Conservation (phyloP, 1,140 invertebrate species). For the Pseudomyrmex gracilis region DNA sequence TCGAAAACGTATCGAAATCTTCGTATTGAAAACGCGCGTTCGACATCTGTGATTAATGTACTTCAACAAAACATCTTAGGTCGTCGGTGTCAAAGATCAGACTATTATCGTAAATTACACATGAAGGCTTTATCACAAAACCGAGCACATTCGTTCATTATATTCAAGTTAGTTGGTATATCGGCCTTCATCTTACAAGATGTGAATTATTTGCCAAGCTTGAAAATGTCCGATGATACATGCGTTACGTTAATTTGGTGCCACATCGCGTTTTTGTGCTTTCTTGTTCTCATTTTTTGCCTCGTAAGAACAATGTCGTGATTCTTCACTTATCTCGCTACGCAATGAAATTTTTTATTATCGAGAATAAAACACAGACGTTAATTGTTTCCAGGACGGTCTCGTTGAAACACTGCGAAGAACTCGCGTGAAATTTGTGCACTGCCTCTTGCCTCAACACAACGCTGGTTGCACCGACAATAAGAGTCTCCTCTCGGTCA, state of each 20-base stretch:
- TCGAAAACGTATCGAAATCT: no score
- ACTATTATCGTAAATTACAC: constrained; percentile 40
- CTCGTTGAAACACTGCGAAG: constrained; percentile 94
- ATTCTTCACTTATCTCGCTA: constrained; percentile 33
- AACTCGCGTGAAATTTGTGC: constrained; percentile 93
- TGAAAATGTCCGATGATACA: constrained; percentile 61
- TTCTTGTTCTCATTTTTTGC: constrained; percentile 17
- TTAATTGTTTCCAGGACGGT: constrained; percentile 88
- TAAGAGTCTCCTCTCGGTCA: constrained; percentile 84
- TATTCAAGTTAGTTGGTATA: constrained; percentile 24
- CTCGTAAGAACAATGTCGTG: constrained; percentile 9
- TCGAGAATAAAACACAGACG: neutral
- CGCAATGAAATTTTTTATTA: no score
- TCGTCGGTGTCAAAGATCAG: constrained; percentile 53
- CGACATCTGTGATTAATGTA: neutral
- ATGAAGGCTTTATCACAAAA: constrained; percentile 48
- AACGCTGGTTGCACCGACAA: constrained; percentile 88
- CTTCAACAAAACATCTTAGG: neutral
- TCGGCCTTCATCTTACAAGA: constrained; percentile 43
- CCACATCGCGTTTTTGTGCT: constrained; percentile 28
- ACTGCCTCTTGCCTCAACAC: constrained; percentile 94
- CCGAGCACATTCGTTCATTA: constrained; percentile 15
- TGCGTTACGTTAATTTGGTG: constrained; percentile 43
- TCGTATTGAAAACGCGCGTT: no score
- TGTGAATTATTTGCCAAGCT: neutral